Base-by-base conservation (phyloP, 1,140 invertebrate genomes). In the Asbolus verrucosus region DNA sequence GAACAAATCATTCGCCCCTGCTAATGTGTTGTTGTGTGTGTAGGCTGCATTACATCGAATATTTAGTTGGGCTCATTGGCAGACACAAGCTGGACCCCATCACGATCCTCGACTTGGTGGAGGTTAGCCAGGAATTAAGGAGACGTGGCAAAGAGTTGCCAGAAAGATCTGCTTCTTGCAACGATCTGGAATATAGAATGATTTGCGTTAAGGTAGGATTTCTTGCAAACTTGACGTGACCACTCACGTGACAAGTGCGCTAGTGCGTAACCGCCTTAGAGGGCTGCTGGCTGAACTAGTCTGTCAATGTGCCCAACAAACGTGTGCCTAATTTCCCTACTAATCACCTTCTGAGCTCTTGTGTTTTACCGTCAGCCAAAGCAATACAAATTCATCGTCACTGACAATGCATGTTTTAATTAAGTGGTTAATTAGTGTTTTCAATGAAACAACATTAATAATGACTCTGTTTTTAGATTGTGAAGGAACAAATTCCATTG, bases 41-140 rank as follows among this genome's bases (percentile, higher is more conserved):
- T 86, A 97, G 94, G 87, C 84, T 87, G 78, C 96, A 98, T 87
- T 98, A 96, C 86, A 90, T 96, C 83, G 96, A 98, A 84, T 96
- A 97, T 87, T 88, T 98, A 86, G 93, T 94, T 80, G 87, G 86
- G 75, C 85, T 94, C 79, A 92, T 96, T 83, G 88, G 89, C 78
- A 89, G 90, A 80, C 87, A 92, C 78, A 87, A 87, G 73, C 84
- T 97, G 80, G 95, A 98, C 84, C 95, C 95, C 0, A 87, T 96
- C 74, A 85, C 88, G 61, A 92, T 97, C 75, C 91, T 97, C 87
- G 91, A 93, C 81, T 86, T 91, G 75, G 88, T 89, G 73, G 94
- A 96, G 77, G 91, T 95, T 73, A 88, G 94, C 75, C 93, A 94
- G 80, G 92, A 94, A 81, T 86, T 95, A 80, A 87, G 92, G 71